A percentile compares a stretch with the other conserved stretches of the same genome.
phyloP scores from a whole-genome alignment of 2,113 vertebrate genomes.

The Pygoscelis antarcticus region DNA sequence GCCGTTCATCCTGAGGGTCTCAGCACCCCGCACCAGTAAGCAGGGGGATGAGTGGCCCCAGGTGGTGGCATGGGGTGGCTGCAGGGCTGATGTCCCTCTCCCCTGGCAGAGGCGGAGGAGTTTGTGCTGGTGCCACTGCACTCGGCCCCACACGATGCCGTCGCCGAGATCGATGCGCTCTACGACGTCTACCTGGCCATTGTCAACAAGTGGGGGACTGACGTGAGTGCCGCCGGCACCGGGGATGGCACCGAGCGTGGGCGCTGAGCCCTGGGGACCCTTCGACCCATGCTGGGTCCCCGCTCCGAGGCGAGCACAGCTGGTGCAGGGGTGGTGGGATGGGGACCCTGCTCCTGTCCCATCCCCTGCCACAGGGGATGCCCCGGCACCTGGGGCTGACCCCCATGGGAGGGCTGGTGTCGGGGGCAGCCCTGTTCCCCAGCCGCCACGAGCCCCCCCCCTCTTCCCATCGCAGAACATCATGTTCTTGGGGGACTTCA shows the following conservation, averaged over 20 bases:
- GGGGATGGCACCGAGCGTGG: background rate
- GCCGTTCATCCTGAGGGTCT: slow-evolving; percentile 35
- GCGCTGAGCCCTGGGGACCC: accelerated
- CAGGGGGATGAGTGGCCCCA: accelerated
- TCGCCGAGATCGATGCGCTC: slow-evolving; percentile 81
- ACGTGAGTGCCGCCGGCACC: slow-evolving; percentile 69
- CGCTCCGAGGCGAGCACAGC: accelerated
- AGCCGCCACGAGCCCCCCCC: accelerated
- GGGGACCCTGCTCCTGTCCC: background rate
- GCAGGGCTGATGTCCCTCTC: background rate
- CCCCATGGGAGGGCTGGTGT: background rate
- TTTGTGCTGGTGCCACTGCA: slow-evolving; percentile 87
- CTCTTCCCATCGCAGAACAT: slow-evolving; percentile 75
- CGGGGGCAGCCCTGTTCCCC: background rate
- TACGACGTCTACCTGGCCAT: slow-evolving; percentile 83
- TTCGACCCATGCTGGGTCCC: background rate
- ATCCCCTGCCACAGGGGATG: accelerated
- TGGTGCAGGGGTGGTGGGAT: background rate
- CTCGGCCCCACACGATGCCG: slow-evolving; percentile 78
- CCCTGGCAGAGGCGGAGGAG: slow-evolving; percentile 34
- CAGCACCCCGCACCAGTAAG: slow-evolving; percentile 6
- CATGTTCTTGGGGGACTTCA: slow-evolving; percentile 92
- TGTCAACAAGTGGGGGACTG: slow-evolving; percentile 77
- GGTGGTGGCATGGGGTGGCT: accelerated
- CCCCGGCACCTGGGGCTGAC: background rate